A percentile compares a stretch with the other conserved stretches of the same genome.
These are phyloP conservation scores for Odocoileus virginianus DNA, from an alignment of 2,113 vertebrate genomes.

Conservation along the genomic window DNA sequence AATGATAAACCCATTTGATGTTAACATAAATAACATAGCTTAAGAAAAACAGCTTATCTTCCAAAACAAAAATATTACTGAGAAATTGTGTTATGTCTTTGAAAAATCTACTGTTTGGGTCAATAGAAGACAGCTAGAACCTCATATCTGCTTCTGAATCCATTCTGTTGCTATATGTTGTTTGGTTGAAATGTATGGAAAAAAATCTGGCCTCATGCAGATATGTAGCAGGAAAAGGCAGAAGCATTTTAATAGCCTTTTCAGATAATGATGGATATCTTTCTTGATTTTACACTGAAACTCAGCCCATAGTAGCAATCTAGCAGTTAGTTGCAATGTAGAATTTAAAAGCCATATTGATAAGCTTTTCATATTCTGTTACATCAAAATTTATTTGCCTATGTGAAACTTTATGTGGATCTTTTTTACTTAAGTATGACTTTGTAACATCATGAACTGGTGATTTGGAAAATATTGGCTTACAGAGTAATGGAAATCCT, in stretches of 20 bases:
- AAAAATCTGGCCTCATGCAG: not conserved
- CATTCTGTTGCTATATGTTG: not conserved
- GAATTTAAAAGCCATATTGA: not conserved
- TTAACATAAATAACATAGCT: not conserved
- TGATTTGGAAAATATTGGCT: conserved; percentile 8
- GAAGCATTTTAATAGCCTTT: not conserved
- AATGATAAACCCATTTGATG: not conserved
- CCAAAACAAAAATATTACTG: not conserved
- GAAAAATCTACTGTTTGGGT: not conserved
- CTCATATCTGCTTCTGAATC: not conserved
- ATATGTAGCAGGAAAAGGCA: not conserved
- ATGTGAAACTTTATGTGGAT: not conserved
- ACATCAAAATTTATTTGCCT: not conserved
- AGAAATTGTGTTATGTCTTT: not conserved
- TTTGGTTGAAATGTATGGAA: not conserved
- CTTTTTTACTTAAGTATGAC: not conserved
- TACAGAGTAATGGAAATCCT: not conserved
- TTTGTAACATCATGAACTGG: not conserved
- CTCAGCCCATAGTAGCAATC: not conserved
- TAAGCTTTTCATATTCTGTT: not conserved
- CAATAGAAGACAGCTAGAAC: not conserved
- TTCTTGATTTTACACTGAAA: not conserved
- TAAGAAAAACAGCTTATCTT: not conserved
- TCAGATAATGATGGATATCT: not conserved
- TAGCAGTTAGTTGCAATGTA: not conserved